A percentile compares a stretch with the other conserved stretches of the same genome.
phyloP scores from a whole-genome alignment of 2,113 vertebrate genomes.

The Lampris incognitus region DNA sequence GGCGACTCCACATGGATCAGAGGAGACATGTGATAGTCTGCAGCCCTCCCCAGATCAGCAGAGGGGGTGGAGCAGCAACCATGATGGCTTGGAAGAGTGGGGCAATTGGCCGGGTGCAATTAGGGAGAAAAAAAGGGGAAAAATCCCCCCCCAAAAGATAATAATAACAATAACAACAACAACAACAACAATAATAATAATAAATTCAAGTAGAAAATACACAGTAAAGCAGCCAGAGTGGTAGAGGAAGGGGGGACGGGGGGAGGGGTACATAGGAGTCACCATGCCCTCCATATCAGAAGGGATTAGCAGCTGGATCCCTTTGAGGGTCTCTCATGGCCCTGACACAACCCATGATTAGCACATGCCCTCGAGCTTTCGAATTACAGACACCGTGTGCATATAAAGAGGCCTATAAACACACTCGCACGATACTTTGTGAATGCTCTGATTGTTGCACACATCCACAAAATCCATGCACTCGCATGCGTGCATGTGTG shows the following conservation, averaged over 20 bases:
- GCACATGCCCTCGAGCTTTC: background rate
- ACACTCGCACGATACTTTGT: background rate
- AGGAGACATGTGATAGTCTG: too few relatives aligned
- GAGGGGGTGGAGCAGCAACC: too few relatives aligned
- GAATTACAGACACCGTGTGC: background rate
- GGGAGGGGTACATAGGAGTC: slow-evolving; percentile 18
- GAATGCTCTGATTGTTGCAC: background rate
- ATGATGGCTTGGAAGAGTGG: too few relatives aligned
- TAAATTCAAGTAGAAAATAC: background rate
- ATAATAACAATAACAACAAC: background rate
- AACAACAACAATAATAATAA: background rate
- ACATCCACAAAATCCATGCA: too few relatives aligned
- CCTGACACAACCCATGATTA: slow-evolving; percentile 45
- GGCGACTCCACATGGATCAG: too few relatives aligned
- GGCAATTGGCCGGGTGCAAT: too few relatives aligned
- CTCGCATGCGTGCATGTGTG: too few relatives aligned
- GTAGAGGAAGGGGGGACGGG: background rate
- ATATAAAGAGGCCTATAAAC: background rate
- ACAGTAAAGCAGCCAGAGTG: slow-evolving; percentile 3
- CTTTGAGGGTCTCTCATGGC: slow-evolving; percentile 27
- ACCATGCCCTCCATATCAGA: slow-evolving; percentile 24
- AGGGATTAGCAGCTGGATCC: slow-evolving; percentile 46
- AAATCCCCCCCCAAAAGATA: too few relatives aligned
- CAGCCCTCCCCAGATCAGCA: too few relatives aligned
- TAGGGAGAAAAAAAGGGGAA: too few relatives aligned